Percentiles rank a stretch among this genome's conserved stretches.
These are phyloP conservation scores for Aphodius sticticus DNA, from an alignment of 2,888 invertebrate genomes.

Conservation along the genomic window DNA sequence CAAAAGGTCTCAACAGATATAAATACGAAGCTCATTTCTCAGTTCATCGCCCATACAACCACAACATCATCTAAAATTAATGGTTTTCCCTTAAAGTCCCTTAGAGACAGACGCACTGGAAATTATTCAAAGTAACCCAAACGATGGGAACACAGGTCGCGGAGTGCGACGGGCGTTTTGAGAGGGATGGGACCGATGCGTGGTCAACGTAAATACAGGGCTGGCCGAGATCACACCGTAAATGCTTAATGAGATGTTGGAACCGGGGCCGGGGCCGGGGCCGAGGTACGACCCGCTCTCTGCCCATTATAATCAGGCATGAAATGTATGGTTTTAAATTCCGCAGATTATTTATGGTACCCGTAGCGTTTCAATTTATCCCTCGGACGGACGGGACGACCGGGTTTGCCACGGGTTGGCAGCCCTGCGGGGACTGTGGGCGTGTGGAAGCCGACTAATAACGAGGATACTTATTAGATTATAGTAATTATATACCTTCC, in stretches of 20 bases:
- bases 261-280: not conserved
- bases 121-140: not conserved
- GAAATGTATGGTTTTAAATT: conserved; percentile 57
- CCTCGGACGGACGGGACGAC: conserved; percentile 38
- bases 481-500: conserved; percentile 53
- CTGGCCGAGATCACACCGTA: conserved; percentile 19
- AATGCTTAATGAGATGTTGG: conserved; percentile 22
- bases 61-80: not conserved
- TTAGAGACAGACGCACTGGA: not conserved
- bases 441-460: conserved; percentile 58
- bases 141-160: not conserved
- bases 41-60: not conserved
- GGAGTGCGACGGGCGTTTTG: not conserved
- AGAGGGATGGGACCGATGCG: not conserved
- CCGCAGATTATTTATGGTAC: conserved; percentile 59
- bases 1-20: not conserved
- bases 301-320: conserved; percentile 54
- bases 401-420: conserved; percentile 33
- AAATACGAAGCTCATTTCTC: not conserved
- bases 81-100: not conserved
- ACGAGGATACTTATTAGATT: conserved; percentile 58
- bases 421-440: conserved; percentile 49
- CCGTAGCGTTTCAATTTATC: conserved; percentile 59
- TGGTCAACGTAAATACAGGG: conserved; percentile 8
- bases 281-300: not conserved